Percentiles rank a stretch among this genome's conserved stretches.
phyloP scores from a whole-genome alignment of 2,797 vertebrate genomes.

The Cuniculus paca region DNA sequence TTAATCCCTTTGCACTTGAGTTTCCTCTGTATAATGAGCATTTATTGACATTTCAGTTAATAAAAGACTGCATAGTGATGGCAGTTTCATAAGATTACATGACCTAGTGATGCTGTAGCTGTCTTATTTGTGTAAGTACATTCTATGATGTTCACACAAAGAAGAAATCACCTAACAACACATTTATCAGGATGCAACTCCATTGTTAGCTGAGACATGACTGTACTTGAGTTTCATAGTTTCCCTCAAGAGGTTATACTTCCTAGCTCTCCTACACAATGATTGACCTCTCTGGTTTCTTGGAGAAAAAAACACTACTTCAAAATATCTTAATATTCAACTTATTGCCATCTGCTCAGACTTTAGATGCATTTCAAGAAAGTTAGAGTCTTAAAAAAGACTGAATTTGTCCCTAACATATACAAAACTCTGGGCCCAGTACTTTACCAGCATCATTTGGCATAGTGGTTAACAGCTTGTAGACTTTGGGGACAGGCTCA shows the following conservation, averaged over 20 bases:
- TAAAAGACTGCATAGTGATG: not conserved
- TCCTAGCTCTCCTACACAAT: not conserved
- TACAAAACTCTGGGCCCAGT: not conserved
- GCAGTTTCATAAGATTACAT: not conserved
- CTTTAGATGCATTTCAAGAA: not conserved
- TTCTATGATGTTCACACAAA: not conserved
- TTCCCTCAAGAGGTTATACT: not conserved
- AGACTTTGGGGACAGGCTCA: not conserved
- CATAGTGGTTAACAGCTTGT: not conserved
- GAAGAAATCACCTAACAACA: not conserved
- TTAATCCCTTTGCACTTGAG: not conserved
- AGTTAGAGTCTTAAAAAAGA: not conserved
- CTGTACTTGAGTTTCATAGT: not conserved
- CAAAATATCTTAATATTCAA: not conserved
- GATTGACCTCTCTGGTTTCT: not conserved
- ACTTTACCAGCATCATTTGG: not conserved
- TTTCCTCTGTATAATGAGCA: not conserved
- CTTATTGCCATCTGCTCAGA: not conserved
- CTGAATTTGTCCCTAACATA: not conserved
- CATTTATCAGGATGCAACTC: not conserved
- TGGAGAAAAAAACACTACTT: not conserved
- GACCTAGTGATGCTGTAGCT: not conserved
- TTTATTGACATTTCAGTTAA: not conserved
- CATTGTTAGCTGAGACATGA: not conserved
- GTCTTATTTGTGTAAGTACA: not conserved